Conservation (phyloP, 2,113 vertebrate species). For the Coptodon bakossiorum region DNA sequence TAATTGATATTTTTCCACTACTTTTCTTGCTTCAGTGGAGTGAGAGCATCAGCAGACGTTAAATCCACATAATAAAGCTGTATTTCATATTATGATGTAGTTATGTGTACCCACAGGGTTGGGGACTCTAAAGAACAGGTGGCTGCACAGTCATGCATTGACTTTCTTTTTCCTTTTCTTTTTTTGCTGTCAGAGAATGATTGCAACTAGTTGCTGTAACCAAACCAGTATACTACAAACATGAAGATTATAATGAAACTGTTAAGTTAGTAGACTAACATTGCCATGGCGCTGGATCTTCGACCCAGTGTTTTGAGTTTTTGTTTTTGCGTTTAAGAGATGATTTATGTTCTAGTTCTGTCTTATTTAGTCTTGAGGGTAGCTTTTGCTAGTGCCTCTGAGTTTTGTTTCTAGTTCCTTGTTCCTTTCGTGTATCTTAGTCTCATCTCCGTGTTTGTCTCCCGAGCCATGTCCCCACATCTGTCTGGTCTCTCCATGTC, state of each 20-base stretch:
- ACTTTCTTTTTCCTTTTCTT: not conserved
- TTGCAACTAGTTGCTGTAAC: not conserved
- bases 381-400: not conserved
- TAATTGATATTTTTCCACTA: not conserved
- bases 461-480: not conserved
- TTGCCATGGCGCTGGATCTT: not conserved
- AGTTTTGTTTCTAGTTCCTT: not conserved
- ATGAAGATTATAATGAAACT: not conserved
- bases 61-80: not conserved
- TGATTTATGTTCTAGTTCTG: not conserved
- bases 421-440: not conserved
- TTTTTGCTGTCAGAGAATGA: not conserved
- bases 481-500: not conserved
- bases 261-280: not conserved
- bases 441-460: not conserved
- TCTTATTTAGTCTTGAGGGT: not conserved
- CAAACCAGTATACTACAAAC: not conserved
- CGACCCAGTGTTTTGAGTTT: not conserved
- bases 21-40: not conserved
- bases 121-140: not conserved
- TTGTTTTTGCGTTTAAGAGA: not conserved
- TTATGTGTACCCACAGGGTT: not conserved
- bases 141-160: not conserved
- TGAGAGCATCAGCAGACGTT: not conserved
- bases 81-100: not conserved